phyloP scores from a whole-genome alignment of 2,888 invertebrate genomes.

The Patella ulyssiponensis region DNA sequence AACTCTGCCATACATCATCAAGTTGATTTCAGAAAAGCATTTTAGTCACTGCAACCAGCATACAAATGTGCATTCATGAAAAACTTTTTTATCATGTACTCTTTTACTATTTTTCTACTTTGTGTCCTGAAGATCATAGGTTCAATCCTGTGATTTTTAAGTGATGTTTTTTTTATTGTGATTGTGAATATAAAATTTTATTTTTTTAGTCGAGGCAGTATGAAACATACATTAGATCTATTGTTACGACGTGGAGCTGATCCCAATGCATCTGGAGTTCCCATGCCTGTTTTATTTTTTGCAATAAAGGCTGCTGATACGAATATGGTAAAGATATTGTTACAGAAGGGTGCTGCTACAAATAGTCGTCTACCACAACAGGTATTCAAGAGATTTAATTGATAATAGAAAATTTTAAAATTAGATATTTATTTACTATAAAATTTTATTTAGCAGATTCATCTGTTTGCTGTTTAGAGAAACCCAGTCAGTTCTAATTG shows the following conservation, averaged over 20 bases:
- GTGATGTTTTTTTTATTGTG: too few species aligned
- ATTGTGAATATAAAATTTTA: too few species aligned
- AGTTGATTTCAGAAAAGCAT: too few species aligned
- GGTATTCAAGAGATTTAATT: slow-evolving; percentile 43
- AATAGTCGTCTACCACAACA: slow-evolving; percentile 59
- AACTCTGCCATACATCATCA: too few species aligned
- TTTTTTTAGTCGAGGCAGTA: slow-evolving; percentile 58
- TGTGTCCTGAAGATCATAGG: too few species aligned
- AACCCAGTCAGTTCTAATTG: too few species aligned
- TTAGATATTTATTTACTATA: background rate
- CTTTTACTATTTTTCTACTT: too few species aligned
- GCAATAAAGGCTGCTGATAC: slow-evolving; percentile 72
- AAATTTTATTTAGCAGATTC: background rate
- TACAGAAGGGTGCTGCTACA: slow-evolving; percentile 67
- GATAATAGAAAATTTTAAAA: background rate
- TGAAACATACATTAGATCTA: slow-evolving; percentile 67
- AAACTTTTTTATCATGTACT: too few species aligned
- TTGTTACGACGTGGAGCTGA: slow-evolving; percentile 69
- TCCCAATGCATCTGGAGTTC: slow-evolving; percentile 69
- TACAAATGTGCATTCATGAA: too few species aligned
- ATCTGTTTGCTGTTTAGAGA: too few species aligned
- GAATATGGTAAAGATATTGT: slow-evolving; percentile 65
- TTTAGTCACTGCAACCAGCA: too few species aligned
- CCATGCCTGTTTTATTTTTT: slow-evolving; percentile 71
- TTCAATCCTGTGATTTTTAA: too few species aligned